A percentile compares a stretch with the other conserved stretches of the same genome.
These are phyloP conservation scores for Leptinotarsa rubiginosa DNA, from an alignment of 2,888 invertebrate genomes.

Conservation along the genomic window DNA sequence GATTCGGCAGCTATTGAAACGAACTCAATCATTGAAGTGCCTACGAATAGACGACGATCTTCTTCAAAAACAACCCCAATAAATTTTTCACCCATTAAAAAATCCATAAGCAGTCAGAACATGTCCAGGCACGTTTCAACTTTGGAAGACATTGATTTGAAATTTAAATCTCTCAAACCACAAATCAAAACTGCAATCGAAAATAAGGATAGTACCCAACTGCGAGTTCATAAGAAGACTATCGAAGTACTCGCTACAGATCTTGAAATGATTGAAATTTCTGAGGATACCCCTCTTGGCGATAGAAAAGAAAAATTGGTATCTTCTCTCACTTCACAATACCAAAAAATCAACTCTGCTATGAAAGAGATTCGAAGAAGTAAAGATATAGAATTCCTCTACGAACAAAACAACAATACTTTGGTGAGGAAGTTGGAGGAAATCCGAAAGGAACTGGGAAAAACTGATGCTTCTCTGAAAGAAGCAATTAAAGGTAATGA, in stretches of 20 bases:
- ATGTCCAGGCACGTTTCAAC: constrained; percentile 38
- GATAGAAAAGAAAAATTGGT: constrained; percentile 47
- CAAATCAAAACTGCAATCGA: constrained; percentile 48
- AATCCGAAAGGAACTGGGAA: constrained; percentile 45
- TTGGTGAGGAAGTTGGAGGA: constrained; percentile 45
- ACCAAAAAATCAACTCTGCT: constrained; percentile 46
- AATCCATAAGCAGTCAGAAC: not conserved
- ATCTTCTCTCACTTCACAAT: constrained; percentile 37
- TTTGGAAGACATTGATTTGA: constrained; percentile 49
- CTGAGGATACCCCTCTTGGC: constrained; percentile 40
- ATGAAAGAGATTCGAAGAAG: constrained; percentile 47
- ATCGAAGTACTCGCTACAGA: constrained; percentile 49
- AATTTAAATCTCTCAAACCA: constrained; percentile 45
- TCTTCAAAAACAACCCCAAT: constrained; percentile 27
- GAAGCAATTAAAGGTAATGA: constrained; percentile 26
- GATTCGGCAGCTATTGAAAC: constrained; percentile 49
- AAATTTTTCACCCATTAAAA: constrained; percentile 8
- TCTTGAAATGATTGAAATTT: constrained; percentile 49
- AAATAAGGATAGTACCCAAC: constrained; percentile 48
- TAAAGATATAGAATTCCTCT: constrained; percentile 42
- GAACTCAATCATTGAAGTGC: constrained; percentile 44
- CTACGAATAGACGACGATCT: constrained; percentile 38
- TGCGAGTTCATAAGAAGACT: constrained; percentile 47
- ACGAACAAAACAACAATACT: constrained; percentile 41
- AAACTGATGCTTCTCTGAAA: constrained; percentile 40